Conservation (phyloP, 2,113 vertebrate genomes). For the Mobula birostris region DNA sequence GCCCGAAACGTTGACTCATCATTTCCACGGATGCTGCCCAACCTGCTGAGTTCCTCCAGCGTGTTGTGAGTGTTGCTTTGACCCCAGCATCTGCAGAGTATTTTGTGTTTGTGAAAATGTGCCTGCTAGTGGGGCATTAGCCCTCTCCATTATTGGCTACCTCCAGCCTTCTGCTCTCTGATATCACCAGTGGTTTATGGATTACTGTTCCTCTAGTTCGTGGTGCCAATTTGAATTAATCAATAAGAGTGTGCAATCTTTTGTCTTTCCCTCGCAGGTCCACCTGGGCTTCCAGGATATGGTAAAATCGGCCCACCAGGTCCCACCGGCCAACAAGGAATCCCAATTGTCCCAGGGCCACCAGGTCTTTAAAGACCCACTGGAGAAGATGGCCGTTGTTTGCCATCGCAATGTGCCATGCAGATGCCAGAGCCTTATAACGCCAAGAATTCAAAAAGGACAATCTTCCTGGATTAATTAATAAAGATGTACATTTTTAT, state of each 20-base stretch:
- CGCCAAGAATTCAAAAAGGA: slow-evolving; percentile 78
- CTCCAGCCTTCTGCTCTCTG: neutral
- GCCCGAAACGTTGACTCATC: no score
- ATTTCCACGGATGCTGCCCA: no score
- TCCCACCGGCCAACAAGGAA: slow-evolving; percentile 83
- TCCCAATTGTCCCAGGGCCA: slow-evolving; percentile 79
- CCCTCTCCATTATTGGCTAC: neutral
- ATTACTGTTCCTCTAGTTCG: neutral
- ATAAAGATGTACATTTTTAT: neutral
- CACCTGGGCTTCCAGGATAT: slow-evolving; percentile 81
- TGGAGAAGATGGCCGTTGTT: slow-evolving; percentile 80
- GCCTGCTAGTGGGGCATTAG: no score
- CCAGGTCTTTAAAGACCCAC: slow-evolving; percentile 66
- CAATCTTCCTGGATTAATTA: slow-evolving; percentile 59
- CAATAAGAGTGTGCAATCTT: neutral
- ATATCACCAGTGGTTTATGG: neutral
- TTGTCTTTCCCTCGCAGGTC: slow-evolving; percentile 54
- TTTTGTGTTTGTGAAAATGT: no score
- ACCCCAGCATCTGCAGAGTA: no score
- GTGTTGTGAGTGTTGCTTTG: no score
- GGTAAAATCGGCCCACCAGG: slow-evolving; percentile 85
- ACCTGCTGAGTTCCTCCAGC: no score
- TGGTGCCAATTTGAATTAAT: neutral
- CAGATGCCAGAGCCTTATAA: slow-evolving; percentile 75
- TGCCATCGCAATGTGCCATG: slow-evolving; percentile 76